phyloP scores from a whole-genome alignment of 2,888 invertebrate species.

The Pollenia griseotomentosa region DNA sequence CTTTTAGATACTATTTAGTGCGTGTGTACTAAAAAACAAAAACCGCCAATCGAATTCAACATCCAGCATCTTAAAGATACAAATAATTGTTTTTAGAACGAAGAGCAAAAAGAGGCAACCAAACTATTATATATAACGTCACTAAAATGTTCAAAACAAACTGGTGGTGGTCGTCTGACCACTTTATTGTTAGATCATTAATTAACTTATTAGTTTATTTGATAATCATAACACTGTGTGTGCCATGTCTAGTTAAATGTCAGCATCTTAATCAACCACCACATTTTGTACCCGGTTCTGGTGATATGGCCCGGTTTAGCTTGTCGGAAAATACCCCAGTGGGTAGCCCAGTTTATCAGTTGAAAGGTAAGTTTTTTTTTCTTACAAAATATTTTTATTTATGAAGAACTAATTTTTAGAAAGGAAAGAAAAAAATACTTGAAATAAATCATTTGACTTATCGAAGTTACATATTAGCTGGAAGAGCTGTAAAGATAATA shows the following conservation, averaged over 20 bases:
- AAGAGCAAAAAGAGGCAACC: conserved; percentile 1
- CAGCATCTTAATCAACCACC: conserved; percentile 90
- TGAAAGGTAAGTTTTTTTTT: conserved; percentile 86
- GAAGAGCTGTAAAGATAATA: background rate
- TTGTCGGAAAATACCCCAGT: conserved; percentile 90
- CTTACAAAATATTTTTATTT: background rate
- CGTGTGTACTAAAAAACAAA: background rate
- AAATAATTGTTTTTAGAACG: background rate
- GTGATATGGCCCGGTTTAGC: conserved; percentile 91
- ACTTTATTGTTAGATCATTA: conserved; percentile 63
- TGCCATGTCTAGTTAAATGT: conserved; percentile 76
- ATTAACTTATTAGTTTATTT: conserved; percentile 61
- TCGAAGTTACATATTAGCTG: background rate
- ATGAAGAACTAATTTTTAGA: background rate
- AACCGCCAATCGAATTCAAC: background rate
- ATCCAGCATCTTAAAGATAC: background rate
- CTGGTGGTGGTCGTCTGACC: conserved; percentile 68
- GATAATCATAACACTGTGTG: conserved; percentile 42
- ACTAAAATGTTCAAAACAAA: conserved; percentile 41
- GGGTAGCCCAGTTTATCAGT: conserved; percentile 90
- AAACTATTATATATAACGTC: conserved; percentile 17
- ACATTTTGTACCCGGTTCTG: conserved; percentile 89
- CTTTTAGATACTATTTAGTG: background rate
- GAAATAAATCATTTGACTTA: background rate
- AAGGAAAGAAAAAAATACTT: background rate